Evolutionary conservation across 2,797 vertebrate genomes (phyloP).

Genomic region (Lophotriccus pileatus): DNA sequence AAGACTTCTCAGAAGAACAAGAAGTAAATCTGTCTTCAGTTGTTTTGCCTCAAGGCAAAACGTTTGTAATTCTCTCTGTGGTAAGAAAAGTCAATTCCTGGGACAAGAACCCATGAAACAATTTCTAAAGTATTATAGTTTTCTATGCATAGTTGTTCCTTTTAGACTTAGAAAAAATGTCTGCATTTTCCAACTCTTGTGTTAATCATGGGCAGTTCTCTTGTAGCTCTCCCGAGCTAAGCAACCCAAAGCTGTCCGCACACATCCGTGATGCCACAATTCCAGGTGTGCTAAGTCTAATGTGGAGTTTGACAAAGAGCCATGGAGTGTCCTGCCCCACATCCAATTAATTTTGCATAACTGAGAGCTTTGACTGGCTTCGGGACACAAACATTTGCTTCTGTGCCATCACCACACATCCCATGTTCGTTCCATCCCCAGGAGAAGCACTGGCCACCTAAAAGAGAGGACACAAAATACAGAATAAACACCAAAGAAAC

Average conservation of each 20-base stretch:
- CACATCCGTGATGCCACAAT: neutral
- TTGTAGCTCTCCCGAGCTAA: neutral
- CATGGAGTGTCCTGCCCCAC: constrained; percentile 92
- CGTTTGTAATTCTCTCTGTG: neutral
- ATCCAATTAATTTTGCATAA: constrained; percentile 78
- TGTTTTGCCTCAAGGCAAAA: neutral
- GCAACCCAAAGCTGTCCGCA: neutral
- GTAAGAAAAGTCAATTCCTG: neutral
- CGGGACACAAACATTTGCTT: constrained; percentile 77
- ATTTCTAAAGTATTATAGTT: neutral
- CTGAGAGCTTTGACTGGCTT: constrained; percentile 71
- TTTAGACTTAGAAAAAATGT: neutral
- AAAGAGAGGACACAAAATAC: neutral
- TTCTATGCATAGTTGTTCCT: neutral
- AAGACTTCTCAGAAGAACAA: neutral
- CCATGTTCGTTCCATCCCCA: constrained; percentile 99
- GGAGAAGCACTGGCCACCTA: constrained; percentile 83
- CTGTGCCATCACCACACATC: constrained; percentile 89
- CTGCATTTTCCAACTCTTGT: neutral
- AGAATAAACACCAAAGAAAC: neutral
- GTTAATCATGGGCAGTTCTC: neutral
- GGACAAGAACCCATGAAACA: neutral
- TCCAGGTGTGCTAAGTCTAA: neutral
- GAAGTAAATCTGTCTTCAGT: neutral
- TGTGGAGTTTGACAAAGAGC: constrained; percentile 73